Percentiles rank a stretch among this genome's conserved stretches.
These are phyloP conservation scores for Carduelis carduelis DNA, from an alignment of 2,797 vertebrate genomes.

Conservation along the genomic window DNA sequence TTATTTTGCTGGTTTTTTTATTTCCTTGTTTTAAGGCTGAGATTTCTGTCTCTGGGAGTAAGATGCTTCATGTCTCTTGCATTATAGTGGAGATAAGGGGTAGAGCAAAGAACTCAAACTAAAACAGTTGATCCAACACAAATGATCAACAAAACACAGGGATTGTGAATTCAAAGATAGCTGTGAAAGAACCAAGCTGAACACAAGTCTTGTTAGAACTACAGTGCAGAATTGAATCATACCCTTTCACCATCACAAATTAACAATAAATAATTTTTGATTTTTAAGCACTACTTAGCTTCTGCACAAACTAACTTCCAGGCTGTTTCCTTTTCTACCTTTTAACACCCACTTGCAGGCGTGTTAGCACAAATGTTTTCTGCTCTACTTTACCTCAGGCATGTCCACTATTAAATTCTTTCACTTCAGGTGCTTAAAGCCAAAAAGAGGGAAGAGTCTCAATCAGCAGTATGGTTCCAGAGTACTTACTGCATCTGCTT, in stretches of 20 bases:
- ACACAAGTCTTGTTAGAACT: background rate
- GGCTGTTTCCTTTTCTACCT: background rate
- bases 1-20: background rate
- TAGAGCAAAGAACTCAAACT: background rate
- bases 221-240: background rate
- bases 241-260: background rate
- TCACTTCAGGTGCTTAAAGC: background rate
- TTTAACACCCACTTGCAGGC: background rate
- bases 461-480: background rate
- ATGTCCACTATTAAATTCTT: background rate
- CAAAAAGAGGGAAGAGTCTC: background rate
- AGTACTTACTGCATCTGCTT: conserved; percentile 90
- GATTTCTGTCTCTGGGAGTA: background rate
- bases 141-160: background rate
- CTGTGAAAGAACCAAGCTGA: background rate
- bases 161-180: background rate
- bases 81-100: background rate
- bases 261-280: background rate
- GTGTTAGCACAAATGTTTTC: background rate
- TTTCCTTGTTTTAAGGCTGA: background rate
- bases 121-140: background rate
- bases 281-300: background rate
- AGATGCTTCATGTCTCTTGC: background rate
- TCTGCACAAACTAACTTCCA: background rate
- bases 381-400: background rate